Evolutionary conservation across 1,140 invertebrate species (phyloP), one percentile per base, ranked within the genome.

Genomic region (Formica exsecta): DNA sequence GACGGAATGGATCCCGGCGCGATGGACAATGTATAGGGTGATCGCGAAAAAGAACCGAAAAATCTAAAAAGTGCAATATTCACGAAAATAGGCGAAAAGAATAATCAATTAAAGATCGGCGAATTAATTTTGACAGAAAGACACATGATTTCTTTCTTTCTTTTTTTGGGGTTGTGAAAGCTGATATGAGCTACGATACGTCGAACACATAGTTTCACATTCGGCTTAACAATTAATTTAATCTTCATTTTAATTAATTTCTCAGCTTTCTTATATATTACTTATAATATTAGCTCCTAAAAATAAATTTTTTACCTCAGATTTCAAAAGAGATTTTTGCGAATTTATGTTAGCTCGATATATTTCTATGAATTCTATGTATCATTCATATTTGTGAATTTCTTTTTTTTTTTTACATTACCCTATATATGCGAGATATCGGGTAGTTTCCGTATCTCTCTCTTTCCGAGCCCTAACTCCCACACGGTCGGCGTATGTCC

Each of bases 401-500:
- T n/a, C 25, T 59, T 0, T 19, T 32, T n/a, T n/a, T n/a, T 62
- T 83, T 74, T 61, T 61, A 22, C 29, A 61, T 22, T 41, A 74
- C 4, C 13, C 65, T 62, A 25, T 62, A 83, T 61, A 61, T 4
- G 13, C 51, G 25, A 71, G 13, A 19, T 51, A 51, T 73, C 38
- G 66, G 38, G 29, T 44, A 73, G 16, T 59, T 73, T 48, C 44
- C 36, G 22, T 32, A 22, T 73, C 7, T 64, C 32, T 51, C 51
- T 73, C 16, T 71, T 77, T 32, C 59, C 54, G 59, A 64, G 71
- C 84, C 54, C 86, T 75, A 75, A 68, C 59, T 48, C 57, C 66
- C 86, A 71, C 89, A 74, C 86, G 61, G 16, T 62, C 71, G 48
- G 77, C 85, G 87, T 94, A 93, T 88, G 87, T 94, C 91, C 91